These are phyloP conservation scores for Pegoplata infirma DNA, from an alignment of 2,888 invertebrate species.

Conservation along the genomic window DNA sequence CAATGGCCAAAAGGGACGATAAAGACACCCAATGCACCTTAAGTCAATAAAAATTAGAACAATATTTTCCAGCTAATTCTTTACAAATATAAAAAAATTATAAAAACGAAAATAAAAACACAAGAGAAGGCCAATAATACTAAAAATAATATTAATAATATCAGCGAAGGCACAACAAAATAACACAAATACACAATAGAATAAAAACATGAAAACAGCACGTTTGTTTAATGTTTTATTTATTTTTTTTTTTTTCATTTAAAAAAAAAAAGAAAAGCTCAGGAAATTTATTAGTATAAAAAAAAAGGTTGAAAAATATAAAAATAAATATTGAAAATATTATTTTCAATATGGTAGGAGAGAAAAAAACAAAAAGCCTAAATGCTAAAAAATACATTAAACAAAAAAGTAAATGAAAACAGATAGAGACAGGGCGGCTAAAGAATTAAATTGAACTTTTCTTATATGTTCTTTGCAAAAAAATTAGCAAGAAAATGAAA, in stretches of 20 bases:
- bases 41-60: constrained; percentile 45
- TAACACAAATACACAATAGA: constrained; percentile 1
- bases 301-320: constrained; percentile 12
- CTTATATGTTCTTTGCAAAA: neutral
- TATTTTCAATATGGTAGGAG: neutral
- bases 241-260: constrained; percentile 3
- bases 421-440: neutral
- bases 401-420: neutral
- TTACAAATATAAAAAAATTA: too few species aligned
- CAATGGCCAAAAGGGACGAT: constrained; percentile 7
- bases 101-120: neutral
- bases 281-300: constrained; percentile 21
- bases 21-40: constrained; percentile 25
- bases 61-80: constrained; percentile 42
- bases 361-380: neutral
- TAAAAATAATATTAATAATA: too few species aligned
- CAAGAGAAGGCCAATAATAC: neutral
- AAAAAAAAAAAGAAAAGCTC: too few species aligned
- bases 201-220: neutral
- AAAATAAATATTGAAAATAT: constrained; percentile 10
- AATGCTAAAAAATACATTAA: neutral
- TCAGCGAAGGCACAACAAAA: neutral
- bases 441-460: neutral
- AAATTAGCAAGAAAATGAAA: too few species aligned
- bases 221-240: neutral